Base-by-base conservation (phyloP, 30 jellyfish, hydroid and myxozoan species). In the Euphysa ruthae region DNA sequence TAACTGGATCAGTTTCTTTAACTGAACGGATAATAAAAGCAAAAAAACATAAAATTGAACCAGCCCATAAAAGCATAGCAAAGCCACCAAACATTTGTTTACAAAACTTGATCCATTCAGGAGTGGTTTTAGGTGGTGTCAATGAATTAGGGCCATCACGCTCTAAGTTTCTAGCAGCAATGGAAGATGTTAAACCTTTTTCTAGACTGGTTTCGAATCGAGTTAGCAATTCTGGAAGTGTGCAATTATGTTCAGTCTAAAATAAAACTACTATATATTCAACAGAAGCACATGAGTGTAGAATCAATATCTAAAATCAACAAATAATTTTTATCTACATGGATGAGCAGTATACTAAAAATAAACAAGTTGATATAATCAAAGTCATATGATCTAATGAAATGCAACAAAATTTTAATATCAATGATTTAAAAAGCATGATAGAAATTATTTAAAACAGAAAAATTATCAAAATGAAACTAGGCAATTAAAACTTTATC, bases 111-210 rank as follows among this genome's bases (percentile, higher is more conserved):
- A 91, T 66, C 61, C 85, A 66, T 49, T 82, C 95, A 4, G 99
- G 99, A 6, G 99, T 91, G 42, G 72, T 72, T 58, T 91, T 91
- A 16, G 99, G 99, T 4, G 99, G 99, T 14, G 95, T 76, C 61
- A 91, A 79, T 23, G 95, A 89, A 75, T 91, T 91, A 0, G 95
- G 95, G 27, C 99, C 99, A 79, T 91, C 95, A 13, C 94, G 83
- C 52, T 43, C 82, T 55, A 82, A 81, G 21, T 78, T 71, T 35
- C 73, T 92, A 6, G 94, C 96, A 18, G 95, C 99, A 23, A 49
- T 63, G 35, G 58, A 83, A 10, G 60, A 19, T 33, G 94, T 18
- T 69, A 87, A 66, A 21, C 97, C 97, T 18, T 24, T 18, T 6
- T 56, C 60, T 30, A 56, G 7, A 32, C 43, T 30, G n/a, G 70